Percentiles rank a stretch among this genome's conserved stretches.
These are phyloP conservation scores for Aphaenogaster floridana DNA, from an alignment of 1,140 invertebrate species.

Conservation along the genomic window DNA sequence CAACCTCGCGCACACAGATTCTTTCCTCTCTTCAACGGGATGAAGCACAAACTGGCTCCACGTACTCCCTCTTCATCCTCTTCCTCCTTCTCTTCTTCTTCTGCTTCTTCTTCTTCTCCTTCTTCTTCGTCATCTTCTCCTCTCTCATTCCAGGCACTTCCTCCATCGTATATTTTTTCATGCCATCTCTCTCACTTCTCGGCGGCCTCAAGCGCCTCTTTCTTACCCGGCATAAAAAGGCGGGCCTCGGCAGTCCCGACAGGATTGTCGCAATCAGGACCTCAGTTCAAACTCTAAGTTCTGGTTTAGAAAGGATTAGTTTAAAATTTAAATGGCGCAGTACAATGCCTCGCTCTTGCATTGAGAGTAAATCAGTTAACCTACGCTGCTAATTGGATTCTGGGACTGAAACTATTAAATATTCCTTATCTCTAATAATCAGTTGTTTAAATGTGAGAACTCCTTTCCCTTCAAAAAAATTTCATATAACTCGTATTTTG, in stretches of 20 bases:
- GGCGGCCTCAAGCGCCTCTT: conserved; percentile 73
- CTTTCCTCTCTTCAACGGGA: conserved; percentile 52
- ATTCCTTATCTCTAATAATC: not conserved
- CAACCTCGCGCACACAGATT: conserved; percentile 42
- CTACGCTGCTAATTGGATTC: not conserved
- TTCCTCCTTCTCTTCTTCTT: conserved; percentile 52
- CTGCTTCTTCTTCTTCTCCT: conserved; percentile 44
- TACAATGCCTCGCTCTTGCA: not conserved
- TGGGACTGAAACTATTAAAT: not conserved
- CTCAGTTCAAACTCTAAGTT: not conserved
- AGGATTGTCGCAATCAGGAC: conserved; percentile 70
- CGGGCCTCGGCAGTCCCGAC: conserved; percentile 72
- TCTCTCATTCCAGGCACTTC: conserved; percentile 44
- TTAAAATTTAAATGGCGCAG: conserved; percentile 19
- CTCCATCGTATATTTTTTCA: conserved; percentile 67
- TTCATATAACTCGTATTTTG: not conserved
- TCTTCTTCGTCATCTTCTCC: conserved; percentile 46
- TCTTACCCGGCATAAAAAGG: conserved; percentile 80
- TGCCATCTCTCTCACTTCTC: conserved; percentile 57
- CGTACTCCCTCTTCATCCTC: conserved; percentile 52
- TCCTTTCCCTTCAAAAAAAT: not conserved
- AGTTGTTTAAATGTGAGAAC: not conserved
- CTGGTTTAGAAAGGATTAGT: not conserved
- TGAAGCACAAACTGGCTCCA: conserved; percentile 40
- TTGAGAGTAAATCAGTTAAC: not conserved